A percentile compares a stretch with the other conserved stretches of the same genome.
These are phyloP conservation scores for Lathamus discolor DNA, from an alignment of 2,113 vertebrate genomes.

Conservation along the genomic window DNA sequence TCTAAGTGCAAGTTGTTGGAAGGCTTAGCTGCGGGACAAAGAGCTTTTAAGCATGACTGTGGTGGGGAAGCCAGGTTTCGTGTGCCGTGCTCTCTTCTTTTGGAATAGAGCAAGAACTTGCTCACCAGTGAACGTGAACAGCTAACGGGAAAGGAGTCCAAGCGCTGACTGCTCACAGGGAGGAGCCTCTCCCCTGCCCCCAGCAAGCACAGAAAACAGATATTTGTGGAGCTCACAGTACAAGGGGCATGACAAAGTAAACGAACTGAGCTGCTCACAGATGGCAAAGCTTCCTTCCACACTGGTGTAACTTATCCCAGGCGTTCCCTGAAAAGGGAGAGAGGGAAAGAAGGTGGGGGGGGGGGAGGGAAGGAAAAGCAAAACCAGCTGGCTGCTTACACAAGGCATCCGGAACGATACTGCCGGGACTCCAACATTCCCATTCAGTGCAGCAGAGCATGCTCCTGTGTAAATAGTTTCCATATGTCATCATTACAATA, in stretches of 20 bases:
- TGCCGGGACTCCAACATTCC: conserved; percentile 70
- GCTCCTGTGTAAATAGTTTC: conserved; percentile 73
- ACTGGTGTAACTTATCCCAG: conserved; percentile 62
- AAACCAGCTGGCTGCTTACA: conserved; percentile 76
- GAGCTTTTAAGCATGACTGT: neutral
- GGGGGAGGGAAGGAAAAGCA: conserved; percentile 20
- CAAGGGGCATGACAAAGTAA: neutral
- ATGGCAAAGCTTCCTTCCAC: conserved; percentile 55
- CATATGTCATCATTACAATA: conserved; percentile 74
- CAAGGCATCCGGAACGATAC: conserved; percentile 69
- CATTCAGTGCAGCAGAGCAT: conserved; percentile 69
- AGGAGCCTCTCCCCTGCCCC: neutral
- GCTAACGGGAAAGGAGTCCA: neutral
- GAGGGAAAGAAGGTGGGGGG: neutral
- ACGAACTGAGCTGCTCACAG: conserved; percentile 50
- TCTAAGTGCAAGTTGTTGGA: neutral
- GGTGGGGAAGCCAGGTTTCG: neutral
- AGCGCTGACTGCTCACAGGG: neutral
- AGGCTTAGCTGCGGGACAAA: neutral
- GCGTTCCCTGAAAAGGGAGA: conserved; percentile 30
- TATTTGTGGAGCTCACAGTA: neutral
- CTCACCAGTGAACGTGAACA: neutral
- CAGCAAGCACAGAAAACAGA: neutral
- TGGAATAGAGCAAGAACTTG: neutral
- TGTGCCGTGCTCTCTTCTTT: neutral